phyloP scores from a whole-genome alignment of 2,113 vertebrate genomes.

The Todiramphus saurophagus region DNA sequence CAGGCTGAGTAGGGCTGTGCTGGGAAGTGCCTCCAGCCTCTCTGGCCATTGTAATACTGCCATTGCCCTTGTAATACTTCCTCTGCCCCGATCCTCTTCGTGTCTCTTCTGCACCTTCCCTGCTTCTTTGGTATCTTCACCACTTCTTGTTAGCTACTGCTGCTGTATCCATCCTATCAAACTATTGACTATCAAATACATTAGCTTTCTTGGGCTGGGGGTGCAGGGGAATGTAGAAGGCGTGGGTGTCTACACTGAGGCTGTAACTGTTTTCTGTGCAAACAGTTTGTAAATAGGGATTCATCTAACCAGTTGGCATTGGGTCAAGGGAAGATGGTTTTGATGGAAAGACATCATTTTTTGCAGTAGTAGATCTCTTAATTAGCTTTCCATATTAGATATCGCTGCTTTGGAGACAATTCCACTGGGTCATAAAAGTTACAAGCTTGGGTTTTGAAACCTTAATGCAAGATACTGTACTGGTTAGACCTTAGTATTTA shows the following conservation, averaged over 20 bases:
- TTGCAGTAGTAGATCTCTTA: not conserved
- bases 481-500: not conserved
- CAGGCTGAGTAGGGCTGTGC: not conserved
- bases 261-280: not conserved
- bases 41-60: not conserved
- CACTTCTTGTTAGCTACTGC: not conserved
- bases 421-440: not conserved
- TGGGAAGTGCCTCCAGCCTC: not conserved
- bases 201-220: not conserved
- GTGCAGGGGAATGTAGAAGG: not conserved
- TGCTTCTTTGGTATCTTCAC: not conserved
- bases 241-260: not conserved
- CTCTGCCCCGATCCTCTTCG: not conserved
- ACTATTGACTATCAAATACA: not conserved
- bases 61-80: not conserved
- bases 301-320: not conserved
- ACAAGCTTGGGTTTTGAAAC: not conserved
- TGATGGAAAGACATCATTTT: not conserved
- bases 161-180: not conserved
- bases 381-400: not conserved
- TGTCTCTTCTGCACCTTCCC: not conserved
- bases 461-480: not conserved
- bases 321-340: not conserved
- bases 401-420: not conserved
- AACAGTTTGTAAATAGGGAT: not conserved